Percentiles rank a stretch among this genome's conserved stretches.
phyloP scores from a whole-genome alignment of 2,113 vertebrate species.

The Cichladusa arquata region DNA sequence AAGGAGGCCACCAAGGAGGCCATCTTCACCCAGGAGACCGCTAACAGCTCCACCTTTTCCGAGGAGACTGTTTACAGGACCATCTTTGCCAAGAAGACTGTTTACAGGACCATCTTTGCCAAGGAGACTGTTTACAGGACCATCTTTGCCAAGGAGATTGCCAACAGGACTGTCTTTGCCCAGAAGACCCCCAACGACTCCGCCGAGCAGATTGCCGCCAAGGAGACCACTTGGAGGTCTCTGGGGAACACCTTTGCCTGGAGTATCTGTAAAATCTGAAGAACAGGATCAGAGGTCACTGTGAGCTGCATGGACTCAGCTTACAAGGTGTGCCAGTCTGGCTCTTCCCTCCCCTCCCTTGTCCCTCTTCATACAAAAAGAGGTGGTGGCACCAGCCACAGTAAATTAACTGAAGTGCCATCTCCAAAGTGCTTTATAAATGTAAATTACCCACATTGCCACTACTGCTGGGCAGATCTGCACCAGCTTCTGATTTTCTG shows the following conservation, averaged over 20 bases:
- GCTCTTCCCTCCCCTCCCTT: background rate
- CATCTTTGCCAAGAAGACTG: rapidly evolving
- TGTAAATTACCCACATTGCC: background rate
- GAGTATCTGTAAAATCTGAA: constrained; percentile 16
- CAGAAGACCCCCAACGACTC: background rate
- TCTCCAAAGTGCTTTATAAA: background rate
- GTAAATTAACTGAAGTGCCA: background rate
- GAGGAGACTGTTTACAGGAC: rapidly evolving
- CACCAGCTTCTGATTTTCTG: background rate
- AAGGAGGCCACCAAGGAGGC: rapidly evolving
- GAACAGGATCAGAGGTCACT: background rate
- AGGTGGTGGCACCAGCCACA: background rate
- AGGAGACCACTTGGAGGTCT: background rate
- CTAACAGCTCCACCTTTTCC: rapidly evolving
- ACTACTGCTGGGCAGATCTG: background rate
- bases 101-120: rapidly evolving
- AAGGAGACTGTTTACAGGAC: background rate
- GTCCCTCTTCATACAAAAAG: background rate
- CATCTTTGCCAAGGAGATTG: rapidly evolving
- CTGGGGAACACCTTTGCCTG: background rate
- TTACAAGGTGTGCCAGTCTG: background rate
- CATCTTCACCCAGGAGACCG: rapidly evolving
- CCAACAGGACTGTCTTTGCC: rapidly evolving
- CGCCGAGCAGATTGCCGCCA: background rate
- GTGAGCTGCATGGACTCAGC: background rate